A percentile compares a stretch with the other conserved stretches of the same genome.
These are phyloP conservation scores for Drosophila ohnishii DNA, from an alignment of 1,140 invertebrate species.

Conservation along the genomic window DNA sequence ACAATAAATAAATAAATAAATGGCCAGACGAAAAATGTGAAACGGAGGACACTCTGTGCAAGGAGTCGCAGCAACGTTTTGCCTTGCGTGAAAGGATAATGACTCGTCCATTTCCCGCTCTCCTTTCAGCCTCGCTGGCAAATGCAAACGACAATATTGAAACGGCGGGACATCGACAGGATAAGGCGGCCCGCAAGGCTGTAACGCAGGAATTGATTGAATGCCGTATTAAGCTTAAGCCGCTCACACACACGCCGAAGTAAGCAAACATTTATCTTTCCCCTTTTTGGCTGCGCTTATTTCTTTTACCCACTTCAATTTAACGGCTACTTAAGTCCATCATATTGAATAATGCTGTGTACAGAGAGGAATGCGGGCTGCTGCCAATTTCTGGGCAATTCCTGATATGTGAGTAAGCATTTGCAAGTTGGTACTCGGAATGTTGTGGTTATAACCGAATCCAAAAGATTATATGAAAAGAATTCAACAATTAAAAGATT, in stretches of 20 bases:
- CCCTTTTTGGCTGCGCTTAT: conserved; percentile 24
- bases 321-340: conserved; percentile 66
- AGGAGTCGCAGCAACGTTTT: conserved; percentile 18
- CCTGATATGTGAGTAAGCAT: conserved; percentile 13
- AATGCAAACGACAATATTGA: conserved; percentile 67
- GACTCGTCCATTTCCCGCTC: conserved; percentile 46
- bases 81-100: conserved; percentile 69
- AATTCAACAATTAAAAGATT: conserved; percentile 5
- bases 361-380: conserved; percentile 22
- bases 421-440: neutral
- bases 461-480: neutral
- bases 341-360: conserved; percentile 46
- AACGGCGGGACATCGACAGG: conserved; percentile 37
- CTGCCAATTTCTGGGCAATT: conserved; percentile 8
- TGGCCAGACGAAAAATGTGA: conserved; percentile 48
- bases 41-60: conserved; percentile 8
- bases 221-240: conserved; percentile 75
- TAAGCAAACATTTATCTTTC: conserved; percentile 47
- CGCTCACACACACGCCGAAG: conserved; percentile 39
- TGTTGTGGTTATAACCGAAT: neutral
- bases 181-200: conserved; percentile 18
- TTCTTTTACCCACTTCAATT: conserved; percentile 51
- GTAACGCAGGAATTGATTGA: conserved; percentile 66
- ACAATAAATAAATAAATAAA: conserved; percentile 79
- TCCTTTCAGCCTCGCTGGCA: conserved; percentile 22